These are phyloP conservation scores for Ceratina calcarata DNA, from an alignment of 1,140 invertebrate species.

Conservation along the genomic window DNA sequence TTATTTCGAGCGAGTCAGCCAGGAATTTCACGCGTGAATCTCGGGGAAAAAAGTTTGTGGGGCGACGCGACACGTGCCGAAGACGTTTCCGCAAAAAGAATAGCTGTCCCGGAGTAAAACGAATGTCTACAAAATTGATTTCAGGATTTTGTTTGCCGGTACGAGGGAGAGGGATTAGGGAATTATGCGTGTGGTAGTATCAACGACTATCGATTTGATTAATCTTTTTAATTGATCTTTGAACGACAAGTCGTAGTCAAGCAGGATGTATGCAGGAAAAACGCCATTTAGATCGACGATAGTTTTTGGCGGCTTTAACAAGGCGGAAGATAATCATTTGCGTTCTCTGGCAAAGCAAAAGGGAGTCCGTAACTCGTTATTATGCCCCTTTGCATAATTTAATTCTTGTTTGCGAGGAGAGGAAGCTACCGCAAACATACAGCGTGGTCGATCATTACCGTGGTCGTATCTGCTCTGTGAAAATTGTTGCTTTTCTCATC, in stretches of 20 bases:
- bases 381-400: slow-evolving; percentile 24
- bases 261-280: not conserved
- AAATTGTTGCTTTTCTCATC: slow-evolving; percentile 6
- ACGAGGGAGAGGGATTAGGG: too few species aligned
- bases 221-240: too few species aligned
- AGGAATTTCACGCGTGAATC: slow-evolving; percentile 2
- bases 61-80: not conserved
- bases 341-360: not conserved
- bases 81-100: slow-evolving; percentile 7
- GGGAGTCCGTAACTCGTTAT: slow-evolving; percentile 8
- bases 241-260: too few species aligned
- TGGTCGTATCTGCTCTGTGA: not conserved
- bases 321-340: not conserved
- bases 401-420: not conserved
- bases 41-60: not conserved
- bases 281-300: not conserved
- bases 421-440: not conserved
- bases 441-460: slow-evolving; percentile 5
- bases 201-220: too few species aligned
- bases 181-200: too few species aligned
- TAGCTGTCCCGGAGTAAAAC: too few species aligned
- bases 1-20: slow-evolving; percentile 10
- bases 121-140: not conserved
- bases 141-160: too few species aligned
- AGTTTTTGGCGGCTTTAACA: not conserved